phyloP scores from a whole-genome alignment of 2,797 vertebrate genomes.

The Pogonophryne albipinna region DNA sequence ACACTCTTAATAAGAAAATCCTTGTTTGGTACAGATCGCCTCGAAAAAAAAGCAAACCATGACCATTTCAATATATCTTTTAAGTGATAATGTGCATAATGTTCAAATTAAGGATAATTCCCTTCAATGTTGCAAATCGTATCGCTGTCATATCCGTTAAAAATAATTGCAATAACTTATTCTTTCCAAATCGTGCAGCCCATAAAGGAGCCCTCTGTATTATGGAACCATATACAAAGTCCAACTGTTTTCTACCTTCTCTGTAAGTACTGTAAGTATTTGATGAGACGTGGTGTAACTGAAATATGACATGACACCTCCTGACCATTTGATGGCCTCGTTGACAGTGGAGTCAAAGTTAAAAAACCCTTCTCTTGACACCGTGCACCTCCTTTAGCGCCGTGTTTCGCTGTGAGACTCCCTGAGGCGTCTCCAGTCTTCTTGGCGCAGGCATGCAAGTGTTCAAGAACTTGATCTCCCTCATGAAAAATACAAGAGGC shows the following conservation, averaged over 20 bases:
- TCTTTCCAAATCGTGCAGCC: too few species aligned
- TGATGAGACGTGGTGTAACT: slow-evolving; percentile 33
- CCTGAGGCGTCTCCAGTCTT: slow-evolving; percentile 25
- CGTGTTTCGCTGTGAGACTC: slow-evolving; percentile 25
- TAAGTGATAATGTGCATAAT: too few species aligned
- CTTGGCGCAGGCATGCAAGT: slow-evolving; percentile 23
- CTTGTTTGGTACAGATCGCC: too few species aligned
- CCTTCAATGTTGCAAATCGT: too few species aligned
- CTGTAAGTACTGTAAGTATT: background rate
- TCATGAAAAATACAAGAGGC: slow-evolving; percentile 72
- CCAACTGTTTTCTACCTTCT: background rate
- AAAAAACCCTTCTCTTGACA: slow-evolving; percentile 35
- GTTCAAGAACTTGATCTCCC: slow-evolving; percentile 63
- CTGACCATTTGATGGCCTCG: slow-evolving; percentile 8
- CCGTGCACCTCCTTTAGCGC: slow-evolving; percentile 14
- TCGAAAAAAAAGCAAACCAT: too few species aligned
- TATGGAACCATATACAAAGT: too few species aligned
- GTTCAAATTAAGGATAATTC: too few species aligned
- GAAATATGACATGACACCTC: slow-evolving; percentile 16
- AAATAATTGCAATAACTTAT: too few species aligned
- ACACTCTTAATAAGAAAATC: too few species aligned
- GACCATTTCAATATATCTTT: too few species aligned
- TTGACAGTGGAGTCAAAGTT: slow-evolving; percentile 27
- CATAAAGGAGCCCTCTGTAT: too few species aligned
- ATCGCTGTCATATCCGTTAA: too few species aligned